Evolutionary conservation across 2,113 vertebrate species (phyloP).

Genomic region (Eidolon helvum): DNA sequence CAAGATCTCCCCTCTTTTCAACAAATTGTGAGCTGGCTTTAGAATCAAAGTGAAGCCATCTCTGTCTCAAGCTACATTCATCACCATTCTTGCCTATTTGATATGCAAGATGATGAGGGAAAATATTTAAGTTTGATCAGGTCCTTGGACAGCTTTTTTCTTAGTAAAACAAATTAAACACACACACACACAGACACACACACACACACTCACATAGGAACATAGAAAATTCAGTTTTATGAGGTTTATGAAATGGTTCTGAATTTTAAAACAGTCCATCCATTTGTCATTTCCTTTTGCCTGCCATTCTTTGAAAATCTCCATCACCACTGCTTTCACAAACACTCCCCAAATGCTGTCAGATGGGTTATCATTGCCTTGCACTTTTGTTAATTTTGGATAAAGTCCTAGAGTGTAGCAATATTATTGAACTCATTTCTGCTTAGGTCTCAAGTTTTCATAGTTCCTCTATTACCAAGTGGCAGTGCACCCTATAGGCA

Average conservation of each 20-base stretch:
- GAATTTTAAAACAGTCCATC: conserved; percentile 27
- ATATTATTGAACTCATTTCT: conserved; percentile 81
- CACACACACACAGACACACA: not conserved
- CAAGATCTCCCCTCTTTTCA: conserved; percentile 13
- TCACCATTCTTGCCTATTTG: not conserved
- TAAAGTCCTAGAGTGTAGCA: conserved; percentile 67
- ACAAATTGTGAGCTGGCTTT: not conserved
- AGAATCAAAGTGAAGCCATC: not conserved
- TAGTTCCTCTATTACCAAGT: conserved; percentile 78
- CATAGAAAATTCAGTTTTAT: conserved; percentile 53
- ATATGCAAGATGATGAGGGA: not conserved
- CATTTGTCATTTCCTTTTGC: conserved; percentile 55
- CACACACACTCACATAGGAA: not conserved
- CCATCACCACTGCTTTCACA: not conserved
- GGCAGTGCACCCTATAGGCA: conserved; percentile 78
- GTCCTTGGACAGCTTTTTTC: conserved; percentile 14
- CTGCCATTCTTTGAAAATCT: conserved; percentile 39
- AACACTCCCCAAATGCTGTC: conserved; percentile 33
- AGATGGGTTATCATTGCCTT: conserved; percentile 64
- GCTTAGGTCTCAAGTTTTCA: conserved; percentile 81
- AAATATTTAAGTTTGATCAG: conserved; percentile 8
- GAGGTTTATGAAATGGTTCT: conserved; percentile 48
- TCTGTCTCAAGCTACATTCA: not conserved
- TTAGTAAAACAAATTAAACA: conserved; percentile 52
- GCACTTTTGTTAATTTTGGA: conserved; percentile 82